Conservation (phyloP, 2,888 invertebrate genomes). For the Xestobium rufovillosum region DNA sequence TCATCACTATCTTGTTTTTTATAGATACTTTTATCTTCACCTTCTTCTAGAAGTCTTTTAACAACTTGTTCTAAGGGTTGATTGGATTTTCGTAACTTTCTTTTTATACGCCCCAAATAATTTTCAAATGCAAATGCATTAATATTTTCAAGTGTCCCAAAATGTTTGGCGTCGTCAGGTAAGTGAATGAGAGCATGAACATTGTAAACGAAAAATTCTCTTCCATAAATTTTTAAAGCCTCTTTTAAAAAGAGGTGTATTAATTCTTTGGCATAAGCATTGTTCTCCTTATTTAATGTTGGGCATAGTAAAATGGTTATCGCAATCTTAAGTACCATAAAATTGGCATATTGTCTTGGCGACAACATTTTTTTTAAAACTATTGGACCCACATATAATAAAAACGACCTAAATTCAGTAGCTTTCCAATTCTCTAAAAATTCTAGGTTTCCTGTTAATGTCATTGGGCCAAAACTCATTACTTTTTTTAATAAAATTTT, state of each 20-base stretch:
- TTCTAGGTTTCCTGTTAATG: constrained; percentile 26
- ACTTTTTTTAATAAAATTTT: too few species aligned
- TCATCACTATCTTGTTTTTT: constrained; percentile 4
- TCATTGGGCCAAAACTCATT: constrained; percentile 25
- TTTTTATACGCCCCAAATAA: constrained; percentile 13
- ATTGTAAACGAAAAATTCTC: constrained; percentile 15
- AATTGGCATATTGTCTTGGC: constrained; percentile 16
- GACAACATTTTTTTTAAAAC: constrained; percentile 18
- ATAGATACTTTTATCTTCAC: constrained; percentile 2
- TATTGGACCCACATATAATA: constrained; percentile 22
- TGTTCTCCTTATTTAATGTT: constrained; percentile 17
- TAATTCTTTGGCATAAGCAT: constrained; percentile 19
- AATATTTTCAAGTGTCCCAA: constrained; percentile 11
- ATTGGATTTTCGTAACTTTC: constrained; percentile 10
- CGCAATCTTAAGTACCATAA: constrained; percentile 22
- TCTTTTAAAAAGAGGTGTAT: constrained; percentile 13
- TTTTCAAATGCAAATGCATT: constrained; percentile 19
- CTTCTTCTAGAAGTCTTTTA: constrained; percentile 10
- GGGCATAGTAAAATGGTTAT: constrained; percentile 19
- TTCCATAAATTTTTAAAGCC: constrained; percentile 12
- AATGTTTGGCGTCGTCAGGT: constrained; percentile 13
- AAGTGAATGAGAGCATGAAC: constrained; percentile 12
- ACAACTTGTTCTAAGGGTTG: constrained; percentile 12
- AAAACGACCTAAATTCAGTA: constrained; percentile 24
- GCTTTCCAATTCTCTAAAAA: constrained; percentile 25